These are phyloP conservation scores for Piscicola geometra DNA, from an alignment of 2,888 invertebrate species.

Conservation along the genomic window DNA sequence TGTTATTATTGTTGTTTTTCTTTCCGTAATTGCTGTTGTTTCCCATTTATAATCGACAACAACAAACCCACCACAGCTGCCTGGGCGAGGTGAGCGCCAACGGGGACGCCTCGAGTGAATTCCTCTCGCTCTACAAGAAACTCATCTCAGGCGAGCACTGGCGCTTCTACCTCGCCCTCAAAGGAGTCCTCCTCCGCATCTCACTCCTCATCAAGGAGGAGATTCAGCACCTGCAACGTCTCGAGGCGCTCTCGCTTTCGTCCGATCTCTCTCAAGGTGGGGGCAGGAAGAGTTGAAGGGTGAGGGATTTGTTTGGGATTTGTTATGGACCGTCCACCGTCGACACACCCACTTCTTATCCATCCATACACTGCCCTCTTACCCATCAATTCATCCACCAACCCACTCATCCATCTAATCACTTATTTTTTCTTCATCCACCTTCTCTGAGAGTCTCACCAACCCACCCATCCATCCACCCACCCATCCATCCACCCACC, in stretches of 20 bases:
- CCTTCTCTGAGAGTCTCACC: too few relatives aligned
- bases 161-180: constrained; percentile 84
- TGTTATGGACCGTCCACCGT: too few relatives aligned
- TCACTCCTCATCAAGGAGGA: constrained; percentile 72
- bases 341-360: too few relatives aligned
- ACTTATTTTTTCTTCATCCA: too few relatives aligned
- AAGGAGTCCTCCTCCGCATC: constrained; percentile 74
- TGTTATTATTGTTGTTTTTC: not conserved
- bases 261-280: constrained; percentile 87
- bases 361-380: too few relatives aligned
- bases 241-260: constrained; percentile 86
- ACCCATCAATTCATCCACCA: too few relatives aligned
- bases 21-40: not conserved
- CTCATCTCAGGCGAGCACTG: constrained; percentile 80
- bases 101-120: constrained; percentile 88
- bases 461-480: too few relatives aligned
- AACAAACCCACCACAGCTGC: constrained; percentile 46
- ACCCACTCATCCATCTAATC: too few relatives aligned
- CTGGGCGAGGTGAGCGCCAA: constrained; percentile 77
- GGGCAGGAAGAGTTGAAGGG: too few relatives aligned
- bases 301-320: too few relatives aligned
- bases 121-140: constrained; percentile 77
- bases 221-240: constrained; percentile 66
- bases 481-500: too few relatives aligned
- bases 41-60: not conserved